Conservation (phyloP, 2,888 invertebrate genomes). For the Leucoptera coffeella region DNA sequence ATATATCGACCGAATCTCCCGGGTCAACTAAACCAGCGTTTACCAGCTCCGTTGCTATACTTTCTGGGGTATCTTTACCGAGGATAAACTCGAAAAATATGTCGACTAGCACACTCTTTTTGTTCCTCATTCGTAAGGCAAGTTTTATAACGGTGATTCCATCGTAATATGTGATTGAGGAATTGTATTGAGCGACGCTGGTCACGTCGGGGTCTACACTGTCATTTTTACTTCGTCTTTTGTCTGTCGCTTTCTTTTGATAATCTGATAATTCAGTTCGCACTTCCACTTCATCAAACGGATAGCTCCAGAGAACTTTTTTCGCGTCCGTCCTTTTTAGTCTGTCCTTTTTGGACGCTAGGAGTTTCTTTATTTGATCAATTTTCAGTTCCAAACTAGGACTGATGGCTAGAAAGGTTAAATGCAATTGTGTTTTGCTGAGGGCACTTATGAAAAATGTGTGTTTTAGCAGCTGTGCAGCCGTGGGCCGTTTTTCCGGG, state of each 20-base stretch:
- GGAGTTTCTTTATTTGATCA: no score
- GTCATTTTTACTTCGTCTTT: no score
- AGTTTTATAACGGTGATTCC: constrained; percentile 59
- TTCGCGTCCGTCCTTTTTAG: no score
- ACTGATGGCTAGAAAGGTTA: constrained; percentile 78
- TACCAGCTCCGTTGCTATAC: constrained; percentile 89
- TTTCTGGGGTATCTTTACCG: constrained; percentile 85
- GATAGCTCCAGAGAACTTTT: no score
- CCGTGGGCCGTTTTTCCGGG: constrained; percentile 89
- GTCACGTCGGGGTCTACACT: no score
- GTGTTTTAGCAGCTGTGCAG: constrained; percentile 91
- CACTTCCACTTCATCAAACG: no score
- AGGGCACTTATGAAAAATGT: constrained; percentile 98
- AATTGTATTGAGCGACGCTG: no score
- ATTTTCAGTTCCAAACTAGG: constrained; percentile 87
- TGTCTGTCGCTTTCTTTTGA: no score
- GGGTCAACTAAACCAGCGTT: constrained; percentile 91
- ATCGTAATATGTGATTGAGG: no score
- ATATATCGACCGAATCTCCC: constrained; percentile 21
- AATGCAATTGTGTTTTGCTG: constrained; percentile 81
- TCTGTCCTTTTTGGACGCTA: no score
- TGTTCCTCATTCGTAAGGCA: constrained; percentile 84
- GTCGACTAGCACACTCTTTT: constrained; percentile 88
- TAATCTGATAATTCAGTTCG: no score
- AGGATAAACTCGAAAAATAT: constrained; percentile 95